A percentile compares a stretch with the other conserved stretches of the same genome.
phyloP scores from a whole-genome alignment of 2,113 vertebrate genomes.

The Malurus alboscapulatus region DNA sequence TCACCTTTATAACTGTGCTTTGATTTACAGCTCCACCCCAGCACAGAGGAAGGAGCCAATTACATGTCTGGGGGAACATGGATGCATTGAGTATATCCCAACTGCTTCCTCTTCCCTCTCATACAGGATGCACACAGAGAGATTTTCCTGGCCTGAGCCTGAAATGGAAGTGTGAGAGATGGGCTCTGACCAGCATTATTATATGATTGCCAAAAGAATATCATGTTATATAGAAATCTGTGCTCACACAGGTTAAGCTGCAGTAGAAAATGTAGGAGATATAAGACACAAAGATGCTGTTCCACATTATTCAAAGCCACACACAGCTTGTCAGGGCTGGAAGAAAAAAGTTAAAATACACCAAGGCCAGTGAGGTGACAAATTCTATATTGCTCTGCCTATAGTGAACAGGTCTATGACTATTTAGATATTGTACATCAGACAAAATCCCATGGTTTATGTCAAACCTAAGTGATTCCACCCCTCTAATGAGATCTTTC shows the following conservation, averaged over 20 bases:
- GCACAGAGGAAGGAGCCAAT: background rate
- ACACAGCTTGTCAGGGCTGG: background rate
- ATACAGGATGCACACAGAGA: background rate
- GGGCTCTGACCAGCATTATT: background rate
- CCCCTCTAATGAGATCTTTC: background rate
- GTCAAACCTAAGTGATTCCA: background rate
- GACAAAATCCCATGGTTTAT: background rate
- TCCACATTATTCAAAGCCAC: background rate
- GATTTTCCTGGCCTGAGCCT: background rate
- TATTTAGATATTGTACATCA: background rate
- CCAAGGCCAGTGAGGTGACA: background rate
- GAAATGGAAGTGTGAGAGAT: background rate
- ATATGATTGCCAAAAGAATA: background rate
- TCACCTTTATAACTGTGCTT: constrained; percentile 33
- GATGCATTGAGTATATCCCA: background rate
- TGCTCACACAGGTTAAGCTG: background rate
- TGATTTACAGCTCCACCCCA: constrained; percentile 36
- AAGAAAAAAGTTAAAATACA: background rate
- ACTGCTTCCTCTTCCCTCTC: background rate
- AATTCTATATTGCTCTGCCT: fast-evolving
- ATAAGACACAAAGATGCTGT: background rate
- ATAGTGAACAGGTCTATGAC: background rate
- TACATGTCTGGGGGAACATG: background rate
- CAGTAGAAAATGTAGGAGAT: background rate
- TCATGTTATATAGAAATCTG: background rate